phyloP scores from a whole-genome alignment of 2,888 invertebrate species.

The Branchipolynoe longqiensis region DNA sequence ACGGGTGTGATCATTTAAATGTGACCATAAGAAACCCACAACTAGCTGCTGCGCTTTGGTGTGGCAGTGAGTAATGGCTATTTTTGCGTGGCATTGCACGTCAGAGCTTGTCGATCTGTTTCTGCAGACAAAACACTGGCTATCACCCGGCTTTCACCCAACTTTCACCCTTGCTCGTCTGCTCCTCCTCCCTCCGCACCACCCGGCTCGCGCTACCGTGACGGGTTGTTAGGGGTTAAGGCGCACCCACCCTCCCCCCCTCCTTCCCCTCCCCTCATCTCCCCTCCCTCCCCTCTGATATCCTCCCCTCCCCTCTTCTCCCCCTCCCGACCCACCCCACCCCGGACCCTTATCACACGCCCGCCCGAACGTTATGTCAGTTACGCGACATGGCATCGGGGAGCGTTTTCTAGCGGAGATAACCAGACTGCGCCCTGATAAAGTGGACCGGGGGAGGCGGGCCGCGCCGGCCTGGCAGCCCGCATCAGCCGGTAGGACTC shows the following conservation, averaged over 20 bases:
- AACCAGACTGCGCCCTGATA: background rate
- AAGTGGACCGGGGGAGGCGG: slow-evolving; percentile 6
- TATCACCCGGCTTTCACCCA: too few relatives aligned
- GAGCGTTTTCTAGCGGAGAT: slow-evolving; percentile 39
- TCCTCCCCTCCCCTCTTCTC: background rate
- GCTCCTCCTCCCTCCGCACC: background rate
- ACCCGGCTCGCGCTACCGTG: background rate
- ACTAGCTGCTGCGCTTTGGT: too few relatives aligned
- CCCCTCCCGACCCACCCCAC: background rate
- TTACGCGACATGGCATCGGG: slow-evolving; percentile 54
- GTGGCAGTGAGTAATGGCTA: too few relatives aligned
- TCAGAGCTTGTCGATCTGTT: too few relatives aligned
- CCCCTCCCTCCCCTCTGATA: background rate
- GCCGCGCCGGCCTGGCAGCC: background rate
- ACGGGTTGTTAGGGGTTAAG: slow-evolving; percentile 1
- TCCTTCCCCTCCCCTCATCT: background rate
- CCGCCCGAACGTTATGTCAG: slow-evolving; percentile 43
- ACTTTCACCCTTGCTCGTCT: slow-evolving; percentile 17
- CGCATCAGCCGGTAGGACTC: background rate
- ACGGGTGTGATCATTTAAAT: too few relatives aligned
- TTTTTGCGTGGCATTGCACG: too few relatives aligned
- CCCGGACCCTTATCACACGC: slow-evolving; percentile 6
- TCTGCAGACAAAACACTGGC: too few relatives aligned
- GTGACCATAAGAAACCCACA: too few relatives aligned
- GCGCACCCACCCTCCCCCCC: background rate